Percentiles rank a stretch among this genome's conserved stretches.
Evolutionary conservation across 1,140 invertebrate genomes (phyloP).

Genomic region (Sarcophaga bullata): DNA sequence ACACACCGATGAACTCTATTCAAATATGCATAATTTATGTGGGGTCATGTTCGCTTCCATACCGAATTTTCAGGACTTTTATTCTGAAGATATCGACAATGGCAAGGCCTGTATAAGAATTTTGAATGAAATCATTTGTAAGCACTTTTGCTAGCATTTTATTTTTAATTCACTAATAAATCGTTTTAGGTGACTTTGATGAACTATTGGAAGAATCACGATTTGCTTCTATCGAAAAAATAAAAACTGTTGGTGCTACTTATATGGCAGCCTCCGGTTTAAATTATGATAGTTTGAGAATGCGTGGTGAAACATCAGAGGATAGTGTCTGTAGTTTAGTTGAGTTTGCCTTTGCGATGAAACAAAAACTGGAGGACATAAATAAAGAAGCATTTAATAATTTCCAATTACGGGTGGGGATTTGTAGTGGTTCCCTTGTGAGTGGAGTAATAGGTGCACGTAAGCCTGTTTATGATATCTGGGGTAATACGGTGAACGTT

Average conservation of each 20-base stretch:
- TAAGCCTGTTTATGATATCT: conserved; percentile 98
- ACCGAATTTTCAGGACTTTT: conserved; percentile 98
- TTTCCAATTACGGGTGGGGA: conserved; percentile 93
- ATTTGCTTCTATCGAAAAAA: conserved; percentile 96
- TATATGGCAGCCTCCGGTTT: conserved; percentile 99
- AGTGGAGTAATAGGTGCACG: conserved; percentile 97
- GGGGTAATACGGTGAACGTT: conserved; percentile 96
- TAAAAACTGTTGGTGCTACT: conserved; percentile 96
- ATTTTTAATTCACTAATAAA: background rate
- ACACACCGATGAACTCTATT: conserved; percentile 86
- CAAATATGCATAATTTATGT: conserved; percentile 90
- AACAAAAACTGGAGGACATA: conserved; percentile 87
- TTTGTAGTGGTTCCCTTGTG: conserved; percentile 92
- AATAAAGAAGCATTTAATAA: conserved; percentile 98
- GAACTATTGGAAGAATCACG: conserved; percentile 88
- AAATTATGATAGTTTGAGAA: conserved; percentile 78
- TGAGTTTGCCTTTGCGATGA: conserved; percentile 94
- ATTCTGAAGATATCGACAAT: conserved; percentile 96
- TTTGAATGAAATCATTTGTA: conserved; percentile 94
- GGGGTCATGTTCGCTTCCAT: conserved; percentile 98
- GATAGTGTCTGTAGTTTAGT: conserved; percentile 87
- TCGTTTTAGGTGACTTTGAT: conserved; percentile 80
- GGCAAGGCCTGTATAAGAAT: conserved; percentile 97
- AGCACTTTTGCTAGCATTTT: conserved; percentile 44
- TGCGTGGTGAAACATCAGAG: conserved; percentile 67